phyloP scores from a whole-genome alignment of 2,888 invertebrate species.

The Phengaris arion region DNA sequence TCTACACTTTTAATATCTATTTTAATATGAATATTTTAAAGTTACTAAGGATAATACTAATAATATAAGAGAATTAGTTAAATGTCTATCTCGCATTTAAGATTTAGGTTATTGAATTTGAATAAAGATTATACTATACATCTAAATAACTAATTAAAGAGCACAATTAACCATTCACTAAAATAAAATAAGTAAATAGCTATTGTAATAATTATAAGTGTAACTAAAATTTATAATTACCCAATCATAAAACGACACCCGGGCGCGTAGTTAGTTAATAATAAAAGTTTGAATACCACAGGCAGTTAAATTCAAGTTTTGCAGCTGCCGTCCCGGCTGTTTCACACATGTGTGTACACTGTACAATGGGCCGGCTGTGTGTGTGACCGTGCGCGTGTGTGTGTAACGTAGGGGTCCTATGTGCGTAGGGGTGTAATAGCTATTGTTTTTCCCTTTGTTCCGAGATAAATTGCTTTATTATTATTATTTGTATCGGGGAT shows the following conservation, averaged over 20 bases:
- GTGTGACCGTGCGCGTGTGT: slow-evolving; percentile 41
- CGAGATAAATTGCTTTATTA: slow-evolving; percentile 46
- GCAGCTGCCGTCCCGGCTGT: slow-evolving; percentile 70
- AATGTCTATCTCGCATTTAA: neutral
- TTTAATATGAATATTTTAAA: too few relatives aligned
- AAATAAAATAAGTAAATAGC: neutral
- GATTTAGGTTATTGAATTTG: neutral
- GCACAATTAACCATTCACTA: neutral
- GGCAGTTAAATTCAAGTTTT: slow-evolving; percentile 62
- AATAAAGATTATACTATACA: neutral
- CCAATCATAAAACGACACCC: slow-evolving; percentile 16
- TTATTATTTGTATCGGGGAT: slow-evolving; percentile 36
- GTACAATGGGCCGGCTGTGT: slow-evolving; percentile 40
- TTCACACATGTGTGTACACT: slow-evolving; percentile 47
- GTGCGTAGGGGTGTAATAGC: slow-evolving; percentile 44
- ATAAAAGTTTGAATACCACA: slow-evolving; percentile 67
- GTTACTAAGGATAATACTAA: too few relatives aligned
- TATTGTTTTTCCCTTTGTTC: slow-evolving; percentile 47
- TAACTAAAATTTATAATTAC: slow-evolving; percentile 14
- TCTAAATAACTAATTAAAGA: neutral
- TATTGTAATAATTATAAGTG: neutral
- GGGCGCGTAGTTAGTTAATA: slow-evolving; percentile 42
- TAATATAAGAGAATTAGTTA: too few relatives aligned
- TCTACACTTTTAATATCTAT: neutral
- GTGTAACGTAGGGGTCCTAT: slow-evolving; percentile 42